Evolutionary conservation across 2,888 invertebrate species (phyloP).

Genomic region (Coronaproctus castanopsis): DNA sequence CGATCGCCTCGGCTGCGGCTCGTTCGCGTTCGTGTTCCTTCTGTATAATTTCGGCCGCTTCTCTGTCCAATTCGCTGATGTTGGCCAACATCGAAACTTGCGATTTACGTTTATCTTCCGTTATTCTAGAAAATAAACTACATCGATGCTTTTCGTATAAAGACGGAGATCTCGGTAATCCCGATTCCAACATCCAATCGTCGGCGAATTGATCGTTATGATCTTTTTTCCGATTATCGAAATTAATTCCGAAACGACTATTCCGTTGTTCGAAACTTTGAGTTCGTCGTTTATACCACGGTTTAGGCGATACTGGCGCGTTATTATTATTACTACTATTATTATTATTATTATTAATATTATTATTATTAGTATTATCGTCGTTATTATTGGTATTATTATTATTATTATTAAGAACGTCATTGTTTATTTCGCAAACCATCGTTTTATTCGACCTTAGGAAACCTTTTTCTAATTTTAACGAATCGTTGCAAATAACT

Average conservation of each 20-base stretch:
- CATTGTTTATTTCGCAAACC: no score
- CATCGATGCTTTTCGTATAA: neutral
- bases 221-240: slow-evolving; percentile 26
- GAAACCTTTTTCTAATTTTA: slow-evolving; percentile 31
- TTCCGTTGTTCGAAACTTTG: slow-evolving; percentile 10
- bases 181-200: slow-evolving; percentile 9
- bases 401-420: no score
- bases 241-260: neutral
- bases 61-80: slow-evolving; percentile 58
- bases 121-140: neutral
- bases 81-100: slow-evolving; percentile 43
- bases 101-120: slow-evolving; percentile 32
- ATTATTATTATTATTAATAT: neutral
- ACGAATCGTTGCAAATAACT: slow-evolving; percentile 24
- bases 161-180: slow-evolving; percentile 5
- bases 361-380: slow-evolving; percentile 10
- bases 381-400: slow-evolving; percentile 14
- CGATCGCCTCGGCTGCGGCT: slow-evolving; percentile 18
- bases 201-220: slow-evolving; percentile 21
- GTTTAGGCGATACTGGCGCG: slow-evolving; percentile 32
- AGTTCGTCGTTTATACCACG: slow-evolving; percentile 41
- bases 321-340: neutral
- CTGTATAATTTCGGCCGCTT: slow-evolving; percentile 53
- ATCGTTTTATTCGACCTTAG: slow-evolving; percentile 28
- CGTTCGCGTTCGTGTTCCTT: slow-evolving; percentile 24